Conservation (phyloP, 2,888 invertebrate genomes). For the Celastrina argiolus region DNA sequence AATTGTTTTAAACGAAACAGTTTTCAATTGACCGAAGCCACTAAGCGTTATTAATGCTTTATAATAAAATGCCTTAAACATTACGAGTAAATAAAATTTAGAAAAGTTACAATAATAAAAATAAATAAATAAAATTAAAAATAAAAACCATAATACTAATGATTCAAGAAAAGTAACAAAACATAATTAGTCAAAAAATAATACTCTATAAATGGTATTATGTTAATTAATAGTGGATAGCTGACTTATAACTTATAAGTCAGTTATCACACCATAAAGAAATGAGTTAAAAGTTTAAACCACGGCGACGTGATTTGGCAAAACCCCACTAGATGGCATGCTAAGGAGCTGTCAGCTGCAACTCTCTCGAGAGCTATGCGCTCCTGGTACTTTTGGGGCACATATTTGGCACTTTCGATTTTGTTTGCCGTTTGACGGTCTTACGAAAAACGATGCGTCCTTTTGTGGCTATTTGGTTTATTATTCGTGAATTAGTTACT, state of each 20-base stretch:
- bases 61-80: neutral
- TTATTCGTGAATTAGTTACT: neutral
- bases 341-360: constrained; percentile 19
- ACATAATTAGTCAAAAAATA: no score
- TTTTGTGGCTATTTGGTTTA: neutral
- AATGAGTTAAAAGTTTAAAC: neutral
- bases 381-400: constrained; percentile 60
- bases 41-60: neutral
- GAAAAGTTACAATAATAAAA: no score
- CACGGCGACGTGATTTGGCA: constrained; percentile 19
- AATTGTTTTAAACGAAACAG: neutral
- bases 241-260: no score
- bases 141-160: no score
- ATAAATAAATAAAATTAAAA: no score
- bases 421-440: constrained; percentile 23
- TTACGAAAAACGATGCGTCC: neutral
- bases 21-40: constrained; percentile 1
- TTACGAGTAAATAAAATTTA: no score
- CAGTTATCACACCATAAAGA: neutral
- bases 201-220: no score
- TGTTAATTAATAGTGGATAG: no score
- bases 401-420: constrained; percentile 67
- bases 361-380: constrained; percentile 45
- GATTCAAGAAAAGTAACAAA: no score
- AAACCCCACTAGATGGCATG: constrained; percentile 46